Percentiles rank a stretch among this genome's conserved stretches.
phyloP scores from a whole-genome alignment of 2,888 invertebrate genomes.

The Leptinotarsa haldemani region DNA sequence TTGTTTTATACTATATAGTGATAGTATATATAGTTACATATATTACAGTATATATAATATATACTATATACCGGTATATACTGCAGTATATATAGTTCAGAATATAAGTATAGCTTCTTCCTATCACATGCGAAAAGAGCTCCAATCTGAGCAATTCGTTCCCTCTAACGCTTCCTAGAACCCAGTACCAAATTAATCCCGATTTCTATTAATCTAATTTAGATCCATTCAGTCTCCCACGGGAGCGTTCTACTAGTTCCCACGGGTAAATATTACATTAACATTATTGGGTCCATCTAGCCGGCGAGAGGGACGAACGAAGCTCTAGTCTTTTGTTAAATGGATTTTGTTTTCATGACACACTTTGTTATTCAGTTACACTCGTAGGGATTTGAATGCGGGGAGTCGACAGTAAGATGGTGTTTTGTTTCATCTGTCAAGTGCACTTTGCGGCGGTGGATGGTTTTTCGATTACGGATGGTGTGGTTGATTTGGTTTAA shows the following conservation, averaged over 20 bases:
- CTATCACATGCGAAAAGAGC: not conserved
- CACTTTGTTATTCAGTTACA: constrained; percentile 21
- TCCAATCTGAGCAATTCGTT: not conserved
- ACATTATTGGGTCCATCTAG: constrained; percentile 22
- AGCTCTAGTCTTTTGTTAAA: constrained; percentile 14
- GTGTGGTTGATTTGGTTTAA: not conserved
- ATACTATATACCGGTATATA: too few relatives aligned
- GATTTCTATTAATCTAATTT: constrained; percentile 20
- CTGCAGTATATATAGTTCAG: too few relatives aligned
- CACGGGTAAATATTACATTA: constrained; percentile 46
- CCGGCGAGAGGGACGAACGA: constrained; percentile 6
- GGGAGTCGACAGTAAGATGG: constrained; percentile 22
- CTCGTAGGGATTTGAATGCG: constrained; percentile 1
- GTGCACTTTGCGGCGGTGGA: constrained; percentile 22
- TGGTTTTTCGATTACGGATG: not conserved
- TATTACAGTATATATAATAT: too few relatives aligned
- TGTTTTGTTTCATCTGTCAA: constrained; percentile 29
- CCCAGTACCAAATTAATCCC: constrained; percentile 4
- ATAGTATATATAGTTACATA: too few relatives aligned
- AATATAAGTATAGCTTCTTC: not conserved
- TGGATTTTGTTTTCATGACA: constrained; percentile 23
- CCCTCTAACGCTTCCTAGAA: not conserved
- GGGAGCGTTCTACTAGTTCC: constrained; percentile 43
- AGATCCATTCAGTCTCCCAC: constrained; percentile 35
- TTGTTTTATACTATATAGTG: too few relatives aligned